Evolutionary conservation across 2,888 invertebrate genomes (phyloP).

Genomic region (Leptinotarsa haldemani): DNA sequence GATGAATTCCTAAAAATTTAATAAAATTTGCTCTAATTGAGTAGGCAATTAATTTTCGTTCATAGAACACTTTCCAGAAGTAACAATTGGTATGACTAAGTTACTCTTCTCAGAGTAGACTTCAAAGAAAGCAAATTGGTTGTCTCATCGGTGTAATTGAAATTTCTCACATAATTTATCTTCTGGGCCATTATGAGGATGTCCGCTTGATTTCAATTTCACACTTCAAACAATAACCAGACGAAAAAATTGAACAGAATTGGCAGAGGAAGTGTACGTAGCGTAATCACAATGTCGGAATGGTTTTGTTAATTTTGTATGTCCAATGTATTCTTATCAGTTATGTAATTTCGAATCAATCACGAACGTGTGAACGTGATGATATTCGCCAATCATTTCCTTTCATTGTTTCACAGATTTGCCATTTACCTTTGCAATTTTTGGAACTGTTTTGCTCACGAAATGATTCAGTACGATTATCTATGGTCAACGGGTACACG

Average conservation of each 20-base stretch:
- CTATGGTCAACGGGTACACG: no score
- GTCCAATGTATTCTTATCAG: background rate
- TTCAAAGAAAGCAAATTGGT: constrained; percentile 1
- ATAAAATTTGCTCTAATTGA: no score
- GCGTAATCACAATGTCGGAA: background rate
- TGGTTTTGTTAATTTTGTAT: background rate
- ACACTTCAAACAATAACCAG: background rate
- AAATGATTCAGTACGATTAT: background rate
- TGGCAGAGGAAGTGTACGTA: background rate
- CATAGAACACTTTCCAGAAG: background rate
- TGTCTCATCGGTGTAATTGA: background rate
- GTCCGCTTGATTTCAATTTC: constrained; percentile 8
- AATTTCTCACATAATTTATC: background rate
- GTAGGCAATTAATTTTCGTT: background rate
- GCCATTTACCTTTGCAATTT: background rate
- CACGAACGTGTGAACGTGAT: background rate
- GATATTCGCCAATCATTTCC: constrained; percentile 1
- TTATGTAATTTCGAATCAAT: background rate
- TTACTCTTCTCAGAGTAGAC: background rate
- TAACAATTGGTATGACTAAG: constrained; percentile 1
- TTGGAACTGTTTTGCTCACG: background rate
- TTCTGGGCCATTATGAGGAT: background rate
- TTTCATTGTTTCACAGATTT: background rate
- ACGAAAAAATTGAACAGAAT: background rate
- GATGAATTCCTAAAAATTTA: no score